Base-by-base conservation (phyloP, 2,888 invertebrate genomes). In the Xestia c-nigrum region DNA sequence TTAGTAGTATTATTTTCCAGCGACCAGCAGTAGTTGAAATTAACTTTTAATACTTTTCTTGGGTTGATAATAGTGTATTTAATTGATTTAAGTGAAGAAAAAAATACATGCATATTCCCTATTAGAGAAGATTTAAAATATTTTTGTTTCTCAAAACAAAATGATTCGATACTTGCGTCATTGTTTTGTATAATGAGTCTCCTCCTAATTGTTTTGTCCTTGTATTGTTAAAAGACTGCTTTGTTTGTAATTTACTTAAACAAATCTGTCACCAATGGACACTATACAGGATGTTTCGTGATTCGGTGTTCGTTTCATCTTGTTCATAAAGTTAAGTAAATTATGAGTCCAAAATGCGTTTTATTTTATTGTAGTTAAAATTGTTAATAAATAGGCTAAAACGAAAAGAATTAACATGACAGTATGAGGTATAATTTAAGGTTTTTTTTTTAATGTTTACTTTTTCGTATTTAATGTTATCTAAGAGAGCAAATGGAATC, bases 361-460 rank as follows among this genome's bases (percentile, higher is more conserved):
- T 10, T 55, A 21, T n/a, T 55, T 47, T n/a, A 55, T 5, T n/a
- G 3, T 3, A 12, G 12, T 55, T 55, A 57, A 14, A 12, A 24
- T 12, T 55, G 12, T 24, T 55, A 24, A 55, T 57, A 24, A n/a
- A 0, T 14, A 14, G 16, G 0, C 7, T 7, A 59, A 16, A 59
- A 31, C 31, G 1, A 19, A 59, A 57, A 14, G 5, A 24, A 57
- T 24, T 24, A 14, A 57, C 24, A 24, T 57, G 24, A 5, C 24
- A n/a, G 9, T 52, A 21, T 50, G 50, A 50, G 7, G 7, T 52
- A 21, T 21, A 52, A 7, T 9, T 21, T 9, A 5, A 21, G 7
- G 71, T 70, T 47, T 24, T 70, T 73, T 52, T 21, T 40, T 55
- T 57, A 14, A n/a, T n/a, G 12, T n/a, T 24, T 10, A 57, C 14